These are phyloP conservation scores for Pelobates cultripes DNA, from an alignment of 2,797 vertebrate genomes.

Conservation along the genomic window DNA sequence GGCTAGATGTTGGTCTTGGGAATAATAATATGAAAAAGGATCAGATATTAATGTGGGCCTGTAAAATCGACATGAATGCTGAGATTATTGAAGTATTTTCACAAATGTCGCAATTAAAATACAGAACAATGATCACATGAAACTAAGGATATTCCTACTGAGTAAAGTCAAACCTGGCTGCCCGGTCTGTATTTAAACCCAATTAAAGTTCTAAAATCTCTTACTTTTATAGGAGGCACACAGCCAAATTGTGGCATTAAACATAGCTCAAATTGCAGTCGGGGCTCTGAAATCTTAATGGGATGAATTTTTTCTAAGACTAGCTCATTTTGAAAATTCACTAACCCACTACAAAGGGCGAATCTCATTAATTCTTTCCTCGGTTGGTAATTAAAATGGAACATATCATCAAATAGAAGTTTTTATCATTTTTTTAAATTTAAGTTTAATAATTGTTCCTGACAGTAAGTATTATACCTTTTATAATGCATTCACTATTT, in stretches of 20 bases:
- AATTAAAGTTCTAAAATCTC: constrained; percentile 65
- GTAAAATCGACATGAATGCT: constrained; percentile 60
- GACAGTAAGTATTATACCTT: no score
- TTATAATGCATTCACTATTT: no score
- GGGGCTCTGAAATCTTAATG: constrained; percentile 65
- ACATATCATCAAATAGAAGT: no score
- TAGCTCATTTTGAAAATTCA: constrained; percentile 58
- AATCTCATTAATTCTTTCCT: constrained; percentile 5
- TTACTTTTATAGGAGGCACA: constrained; percentile 60
- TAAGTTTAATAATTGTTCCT: no score
- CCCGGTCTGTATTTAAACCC: constrained; percentile 64
- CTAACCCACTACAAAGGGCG: constrained; percentile 42
- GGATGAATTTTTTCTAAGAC: constrained; percentile 57
- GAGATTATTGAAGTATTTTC: constrained; percentile 63
- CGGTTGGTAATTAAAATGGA: background rate
- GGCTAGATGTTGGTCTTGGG: constrained; percentile 51
- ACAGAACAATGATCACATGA: constrained; percentile 64
- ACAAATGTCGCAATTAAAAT: constrained; percentile 68
- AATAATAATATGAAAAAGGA: constrained; percentile 55
- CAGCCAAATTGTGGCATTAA: constrained; percentile 71
- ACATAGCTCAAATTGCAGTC: constrained; percentile 65
- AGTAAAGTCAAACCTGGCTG: constrained; percentile 59
- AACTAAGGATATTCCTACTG: constrained; percentile 68
- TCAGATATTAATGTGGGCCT: constrained; percentile 56
- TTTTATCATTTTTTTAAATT: no score